Percentiles rank a stretch among this genome's conserved stretches.
These are phyloP conservation scores for Theretra japonica DNA, from an alignment of 2,888 invertebrate genomes.

Conservation along the genomic window DNA sequence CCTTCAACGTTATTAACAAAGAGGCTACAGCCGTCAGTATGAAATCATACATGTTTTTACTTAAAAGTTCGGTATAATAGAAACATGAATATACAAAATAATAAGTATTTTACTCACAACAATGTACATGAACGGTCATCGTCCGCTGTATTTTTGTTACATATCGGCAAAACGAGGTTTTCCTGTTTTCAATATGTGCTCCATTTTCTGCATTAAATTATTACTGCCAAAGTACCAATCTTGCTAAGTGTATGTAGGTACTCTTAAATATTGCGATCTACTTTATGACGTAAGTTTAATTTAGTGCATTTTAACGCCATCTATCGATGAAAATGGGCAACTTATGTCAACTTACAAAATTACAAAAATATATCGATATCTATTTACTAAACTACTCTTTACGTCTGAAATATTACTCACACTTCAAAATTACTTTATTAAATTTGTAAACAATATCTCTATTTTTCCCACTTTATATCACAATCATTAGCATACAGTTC, in stretches of 20 bases:
- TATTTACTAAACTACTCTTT: no score
- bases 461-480: no score
- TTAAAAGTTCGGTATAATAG: background rate
- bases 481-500: no score
- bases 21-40: background rate
- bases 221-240: conserved; percentile 21
- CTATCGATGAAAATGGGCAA: background rate
- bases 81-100: background rate
- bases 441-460: no score
- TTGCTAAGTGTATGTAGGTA: background rate
- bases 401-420: no score
- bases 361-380: no score
- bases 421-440: no score
- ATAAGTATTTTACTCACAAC: conserved; percentile 3
- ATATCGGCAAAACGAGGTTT: conserved; percentile 47
- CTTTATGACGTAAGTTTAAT: background rate
- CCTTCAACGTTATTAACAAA: conserved; percentile 4
- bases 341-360: no score
- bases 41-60: background rate
- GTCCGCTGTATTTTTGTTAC: conserved; percentile 10
- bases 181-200: conserved; percentile 58
- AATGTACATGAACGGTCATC: background rate
- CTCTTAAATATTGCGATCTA: background rate
- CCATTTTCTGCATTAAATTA: conserved; percentile 31
- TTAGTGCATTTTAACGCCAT: background rate